Evolutionary conservation across 2,113 vertebrate species (phyloP).

Genomic region (Poeciliopsis occidentalis): DNA sequence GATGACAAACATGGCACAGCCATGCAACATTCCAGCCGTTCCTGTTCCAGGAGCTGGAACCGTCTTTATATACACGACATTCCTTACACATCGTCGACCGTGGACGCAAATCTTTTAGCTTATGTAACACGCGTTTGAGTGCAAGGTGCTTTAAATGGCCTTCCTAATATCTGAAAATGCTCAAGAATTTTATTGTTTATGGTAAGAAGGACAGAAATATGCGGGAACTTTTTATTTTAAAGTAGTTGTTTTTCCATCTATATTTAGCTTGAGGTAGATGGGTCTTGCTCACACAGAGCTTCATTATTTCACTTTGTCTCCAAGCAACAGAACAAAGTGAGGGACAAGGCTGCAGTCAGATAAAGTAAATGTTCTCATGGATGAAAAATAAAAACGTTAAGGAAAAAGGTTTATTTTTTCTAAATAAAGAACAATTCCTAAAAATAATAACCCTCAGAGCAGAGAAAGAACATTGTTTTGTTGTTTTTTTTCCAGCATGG

Average conservation of each 20-base stretch:
- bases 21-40: slow-evolving; percentile 6
- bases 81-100: not conserved
- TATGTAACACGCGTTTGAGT: not conserved
- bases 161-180: not conserved
- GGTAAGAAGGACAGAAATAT: not conserved
- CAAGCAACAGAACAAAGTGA: not conserved
- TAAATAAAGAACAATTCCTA: not conserved
- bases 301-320: slow-evolving; percentile 1
- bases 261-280: not conserved
- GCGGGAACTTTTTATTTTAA: not conserved
- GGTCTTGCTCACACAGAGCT: not conserved
- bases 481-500: no score
- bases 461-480: no score
- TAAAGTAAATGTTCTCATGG: not conserved
- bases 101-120: not conserved
- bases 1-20: not conserved
- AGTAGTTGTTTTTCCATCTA: not conserved
- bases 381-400: not conserved
- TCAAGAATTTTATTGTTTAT: no score
- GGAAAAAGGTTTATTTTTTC: not conserved
- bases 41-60: not conserved
- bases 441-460: not conserved
- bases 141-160: not conserved
- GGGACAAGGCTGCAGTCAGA: not conserved
- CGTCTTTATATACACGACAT: not conserved